A percentile compares a stretch with the other conserved stretches of the same genome.
Conservation (phyloP, 1,140 invertebrate genomes). For the Thereuonema tuberculata region DNA sequence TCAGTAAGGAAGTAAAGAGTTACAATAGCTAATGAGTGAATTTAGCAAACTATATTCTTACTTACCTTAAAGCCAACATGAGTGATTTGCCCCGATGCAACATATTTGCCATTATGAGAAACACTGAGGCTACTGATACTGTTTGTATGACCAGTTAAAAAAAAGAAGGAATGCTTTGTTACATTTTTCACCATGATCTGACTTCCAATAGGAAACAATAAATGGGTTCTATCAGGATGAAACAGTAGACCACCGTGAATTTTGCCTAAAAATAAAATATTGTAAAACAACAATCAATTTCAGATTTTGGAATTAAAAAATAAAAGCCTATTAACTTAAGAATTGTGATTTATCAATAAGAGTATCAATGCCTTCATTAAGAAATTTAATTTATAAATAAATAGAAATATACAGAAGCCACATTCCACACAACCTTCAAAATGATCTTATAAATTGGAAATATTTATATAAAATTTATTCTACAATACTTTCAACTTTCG, state of each 20-base stretch:
- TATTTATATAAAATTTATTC: too few relatives aligned
- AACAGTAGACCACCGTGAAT: conserved; percentile 47
- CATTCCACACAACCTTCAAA: too few relatives aligned
- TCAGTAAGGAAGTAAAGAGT: too few relatives aligned
- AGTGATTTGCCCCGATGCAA: conserved; percentile 78
- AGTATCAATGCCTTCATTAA: not conserved
- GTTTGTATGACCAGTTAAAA: conserved; percentile 70
- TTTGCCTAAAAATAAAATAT: conserved; percentile 36
- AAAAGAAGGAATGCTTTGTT: conserved; percentile 50
- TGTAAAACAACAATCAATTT: too few relatives aligned
- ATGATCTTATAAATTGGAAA: too few relatives aligned
- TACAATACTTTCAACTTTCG: too few relatives aligned
- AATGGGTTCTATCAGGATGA: conserved; percentile 58
- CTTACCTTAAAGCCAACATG: conserved; percentile 79
- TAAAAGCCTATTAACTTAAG: not conserved
- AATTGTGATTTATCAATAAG: not conserved
- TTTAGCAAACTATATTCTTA: too few relatives aligned
- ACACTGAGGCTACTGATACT: conserved; percentile 64
- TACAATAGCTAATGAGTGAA: too few relatives aligned
- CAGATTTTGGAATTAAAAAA: not conserved
- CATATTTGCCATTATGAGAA: conserved; percentile 56
- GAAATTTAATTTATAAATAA: not conserved
- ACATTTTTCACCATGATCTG: conserved; percentile 67
- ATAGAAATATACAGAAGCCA: too few relatives aligned
- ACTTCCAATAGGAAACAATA: conserved; percentile 70